A percentile compares a stretch with the other conserved stretches of the same genome.
These are phyloP conservation scores for Thunnus thynnus DNA, from an alignment of 2,113 vertebrate genomes.

Conservation along the genomic window DNA sequence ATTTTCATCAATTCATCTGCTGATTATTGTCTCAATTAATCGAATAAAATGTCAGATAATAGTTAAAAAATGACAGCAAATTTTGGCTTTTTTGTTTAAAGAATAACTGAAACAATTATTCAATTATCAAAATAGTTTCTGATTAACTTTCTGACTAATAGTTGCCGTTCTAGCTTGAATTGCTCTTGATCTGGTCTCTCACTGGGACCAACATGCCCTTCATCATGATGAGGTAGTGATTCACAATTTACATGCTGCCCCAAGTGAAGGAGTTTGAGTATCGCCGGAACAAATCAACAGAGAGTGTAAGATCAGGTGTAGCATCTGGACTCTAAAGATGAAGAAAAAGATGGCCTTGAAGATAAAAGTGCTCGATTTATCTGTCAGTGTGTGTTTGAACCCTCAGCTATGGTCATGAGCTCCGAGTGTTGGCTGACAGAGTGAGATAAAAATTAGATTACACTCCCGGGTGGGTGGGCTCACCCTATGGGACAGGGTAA, in stretches of 20 bases:
- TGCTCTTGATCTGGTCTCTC: neutral
- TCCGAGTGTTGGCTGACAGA: neutral
- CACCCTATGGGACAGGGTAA: neutral
- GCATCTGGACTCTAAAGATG: neutral
- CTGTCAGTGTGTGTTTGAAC: too few relatives aligned
- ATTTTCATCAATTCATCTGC: too few relatives aligned
- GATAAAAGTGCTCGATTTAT: neutral
- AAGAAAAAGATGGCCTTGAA: constrained; percentile 5
- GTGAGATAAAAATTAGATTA: constrained; percentile 7
- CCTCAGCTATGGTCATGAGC: neutral
- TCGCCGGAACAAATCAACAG: neutral
- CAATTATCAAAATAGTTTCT: too few relatives aligned
- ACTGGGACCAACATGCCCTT: neutral
- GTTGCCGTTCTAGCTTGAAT: neutral
- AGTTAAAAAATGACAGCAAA: too few relatives aligned
- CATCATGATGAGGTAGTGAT: neutral
- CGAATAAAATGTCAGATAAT: too few relatives aligned
- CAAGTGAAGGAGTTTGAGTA: neutral
- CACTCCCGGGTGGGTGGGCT: neutral
- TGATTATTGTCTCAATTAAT: too few relatives aligned
- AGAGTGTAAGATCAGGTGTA: neutral
- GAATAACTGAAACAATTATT: too few relatives aligned
- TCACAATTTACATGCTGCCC: neutral
- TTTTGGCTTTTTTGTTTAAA: too few relatives aligned
- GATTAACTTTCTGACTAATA: too few relatives aligned